Conservation (phyloP, 2,113 vertebrate species). For the Symphodus melops region DNA sequence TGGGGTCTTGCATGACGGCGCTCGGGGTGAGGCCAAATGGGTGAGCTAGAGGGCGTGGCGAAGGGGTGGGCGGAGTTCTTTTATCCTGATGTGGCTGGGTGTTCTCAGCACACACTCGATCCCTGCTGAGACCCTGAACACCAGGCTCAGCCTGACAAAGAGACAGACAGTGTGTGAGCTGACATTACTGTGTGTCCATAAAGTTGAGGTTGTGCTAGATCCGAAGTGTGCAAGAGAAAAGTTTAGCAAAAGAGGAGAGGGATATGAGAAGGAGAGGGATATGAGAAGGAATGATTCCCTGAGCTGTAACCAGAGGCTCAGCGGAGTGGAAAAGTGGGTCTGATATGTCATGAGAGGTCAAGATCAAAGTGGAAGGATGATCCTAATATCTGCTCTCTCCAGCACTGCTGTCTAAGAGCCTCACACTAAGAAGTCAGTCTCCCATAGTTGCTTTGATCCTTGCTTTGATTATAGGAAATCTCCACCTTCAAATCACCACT, state of each 20-base stretch:
- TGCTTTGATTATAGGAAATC: background rate
- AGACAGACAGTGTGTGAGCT: constrained; percentile 14
- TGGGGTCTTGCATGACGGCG: constrained; percentile 89
- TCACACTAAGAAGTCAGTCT: constrained; percentile 12
- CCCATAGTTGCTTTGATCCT: constrained; percentile 33
- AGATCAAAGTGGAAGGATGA: constrained; percentile 72
- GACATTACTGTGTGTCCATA: constrained; percentile 14
- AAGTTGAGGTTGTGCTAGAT: constrained; percentile 2
- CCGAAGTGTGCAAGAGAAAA: constrained; percentile 27
- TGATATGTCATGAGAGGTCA: constrained; percentile 72
- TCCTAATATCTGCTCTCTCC: constrained; percentile 57
- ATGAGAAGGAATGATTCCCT: background rate
- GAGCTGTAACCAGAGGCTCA: constrained; percentile 51
- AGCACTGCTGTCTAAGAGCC: constrained; percentile 8
- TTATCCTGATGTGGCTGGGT: constrained; percentile 68
- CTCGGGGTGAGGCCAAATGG: constrained; percentile 73
- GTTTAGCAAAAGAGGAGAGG: constrained; percentile 23
- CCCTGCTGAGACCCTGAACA: constrained; percentile 58
- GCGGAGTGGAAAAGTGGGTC: constrained; percentile 62
- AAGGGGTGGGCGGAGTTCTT: constrained; percentile 62
- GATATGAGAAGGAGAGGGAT: constrained; percentile 24
- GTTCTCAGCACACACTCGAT: constrained; percentile 62
- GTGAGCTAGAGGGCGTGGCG: constrained; percentile 69
- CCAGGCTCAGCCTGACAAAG: constrained; percentile 61
- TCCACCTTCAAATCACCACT: no score